Evolutionary conservation across 2,888 invertebrate genomes (phyloP).

Genomic region (Athalia rosae): DNA sequence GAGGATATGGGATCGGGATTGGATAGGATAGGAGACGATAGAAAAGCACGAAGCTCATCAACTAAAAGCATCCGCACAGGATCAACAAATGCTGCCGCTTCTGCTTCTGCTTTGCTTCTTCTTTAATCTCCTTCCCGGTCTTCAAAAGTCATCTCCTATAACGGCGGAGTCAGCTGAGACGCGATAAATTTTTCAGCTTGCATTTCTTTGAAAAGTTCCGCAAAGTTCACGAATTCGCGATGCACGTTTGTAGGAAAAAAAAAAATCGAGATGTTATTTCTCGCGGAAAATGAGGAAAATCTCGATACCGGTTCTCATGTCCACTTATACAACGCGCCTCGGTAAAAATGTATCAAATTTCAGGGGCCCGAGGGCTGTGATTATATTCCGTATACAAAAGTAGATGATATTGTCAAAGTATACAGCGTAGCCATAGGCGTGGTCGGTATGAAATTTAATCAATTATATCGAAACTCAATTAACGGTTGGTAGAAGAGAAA

Average conservation of each 20-base stretch:
- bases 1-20: conserved; percentile 60
- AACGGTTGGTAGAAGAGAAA: conserved; percentile 19
- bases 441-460: conserved; percentile 28
- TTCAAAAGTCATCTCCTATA: neutral
- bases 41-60: conserved; percentile 71
- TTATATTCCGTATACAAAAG: conserved; percentile 22
- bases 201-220: too few relatives aligned
- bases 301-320: too few relatives aligned
- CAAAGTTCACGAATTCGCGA: too few relatives aligned
- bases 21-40: conserved; percentile 58
- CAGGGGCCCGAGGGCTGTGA: conserved; percentile 15
- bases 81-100: conserved; percentile 49
- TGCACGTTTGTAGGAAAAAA: too few relatives aligned
- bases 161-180: too few relatives aligned
- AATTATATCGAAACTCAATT: conserved; percentile 35
- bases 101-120: neutral
- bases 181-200: too few relatives aligned
- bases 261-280: too few relatives aligned
- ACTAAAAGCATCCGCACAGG: conserved; percentile 72
- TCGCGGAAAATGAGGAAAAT: too few relatives aligned
- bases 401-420: conserved; percentile 23
- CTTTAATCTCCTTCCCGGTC: conserved; percentile 11
- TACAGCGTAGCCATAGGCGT: conserved; percentile 10
- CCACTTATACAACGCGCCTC: too few relatives aligned
- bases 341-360: conserved; percentile 2